A percentile compares a stretch with the other conserved stretches of the same genome.
phyloP scores from a whole-genome alignment of 2,113 vertebrate genomes.

The Morphnarchus princeps region DNA sequence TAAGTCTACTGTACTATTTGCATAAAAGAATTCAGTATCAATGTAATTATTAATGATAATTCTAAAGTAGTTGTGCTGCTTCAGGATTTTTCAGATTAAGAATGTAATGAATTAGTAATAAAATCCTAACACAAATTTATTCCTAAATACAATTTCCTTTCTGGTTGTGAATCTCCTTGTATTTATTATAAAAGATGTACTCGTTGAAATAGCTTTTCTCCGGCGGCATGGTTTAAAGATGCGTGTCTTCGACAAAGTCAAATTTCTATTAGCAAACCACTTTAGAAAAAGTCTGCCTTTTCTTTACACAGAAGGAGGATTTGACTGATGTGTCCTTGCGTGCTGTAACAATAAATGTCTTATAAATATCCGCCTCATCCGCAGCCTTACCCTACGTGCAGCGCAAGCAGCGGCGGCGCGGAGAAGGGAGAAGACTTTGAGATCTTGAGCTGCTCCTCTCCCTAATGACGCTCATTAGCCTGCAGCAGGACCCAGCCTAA shows the following conservation, averaged over 20 bases:
- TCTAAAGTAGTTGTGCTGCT: constrained; percentile 63
- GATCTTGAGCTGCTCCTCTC: not conserved
- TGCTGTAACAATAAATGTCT: not conserved
- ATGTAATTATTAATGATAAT: constrained; percentile 71
- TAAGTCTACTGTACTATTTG: constrained; percentile 57
- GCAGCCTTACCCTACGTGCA: not conserved
- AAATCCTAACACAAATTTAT: constrained; percentile 58
- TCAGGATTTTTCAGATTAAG: constrained; percentile 69
- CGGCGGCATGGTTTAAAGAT: not conserved
- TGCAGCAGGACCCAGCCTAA: not conserved
- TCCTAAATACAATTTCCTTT: constrained; percentile 56
- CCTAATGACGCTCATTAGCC: not conserved
- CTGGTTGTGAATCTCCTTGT: constrained; percentile 39
- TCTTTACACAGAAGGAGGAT: not conserved
- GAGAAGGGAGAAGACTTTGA: not conserved
- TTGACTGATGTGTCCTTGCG: not conserved
- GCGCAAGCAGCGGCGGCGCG: accelerated
- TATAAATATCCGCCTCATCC: not conserved
- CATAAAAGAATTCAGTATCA: constrained; percentile 64
- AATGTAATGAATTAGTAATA: constrained; percentile 70
- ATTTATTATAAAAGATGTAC: not conserved
- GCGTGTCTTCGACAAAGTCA: not conserved
- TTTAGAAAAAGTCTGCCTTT: not conserved
- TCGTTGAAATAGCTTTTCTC: constrained; percentile 13
- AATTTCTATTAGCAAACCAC: not conserved